Evolutionary conservation across 2,797 vertebrate species (phyloP).

Genomic region (Hephaestus fuliginosus): DNA sequence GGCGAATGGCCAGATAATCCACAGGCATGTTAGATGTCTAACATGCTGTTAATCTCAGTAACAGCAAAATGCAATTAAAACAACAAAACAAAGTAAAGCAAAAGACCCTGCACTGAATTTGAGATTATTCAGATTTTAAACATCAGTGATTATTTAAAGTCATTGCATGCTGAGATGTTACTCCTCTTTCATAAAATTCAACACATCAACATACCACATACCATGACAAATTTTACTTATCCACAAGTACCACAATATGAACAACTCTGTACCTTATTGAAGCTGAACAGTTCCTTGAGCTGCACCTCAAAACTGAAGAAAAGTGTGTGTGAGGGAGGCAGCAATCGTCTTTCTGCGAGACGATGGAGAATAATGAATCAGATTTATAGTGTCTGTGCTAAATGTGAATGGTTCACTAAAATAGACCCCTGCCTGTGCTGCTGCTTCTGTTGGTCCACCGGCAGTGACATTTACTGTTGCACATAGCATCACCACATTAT

Average conservation of each 20-base stretch:
- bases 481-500: slow-evolving; percentile 63
- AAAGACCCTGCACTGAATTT: neutral
- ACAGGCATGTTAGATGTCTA: slow-evolving; percentile 61
- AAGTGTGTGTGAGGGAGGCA: slow-evolving; percentile 34
- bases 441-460: slow-evolving; percentile 41
- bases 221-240: neutral
- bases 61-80: slow-evolving; percentile 6
- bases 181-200: neutral
- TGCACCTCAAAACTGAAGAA: slow-evolving; percentile 62
- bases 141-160: neutral
- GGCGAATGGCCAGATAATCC: slow-evolving; percentile 69
- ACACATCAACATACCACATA: neutral
- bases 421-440: slow-evolving; percentile 69
- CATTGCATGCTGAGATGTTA: slow-evolving; percentile 3
- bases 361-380: slow-evolving; percentile 68
- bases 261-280: slow-evolving; percentile 38
- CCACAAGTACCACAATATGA: slow-evolving; percentile 14
- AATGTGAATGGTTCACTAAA: slow-evolving; percentile 76
- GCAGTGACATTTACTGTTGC: slow-evolving; percentile 68
- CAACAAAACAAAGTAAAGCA: neutral
- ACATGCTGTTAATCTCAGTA: slow-evolving; percentile 31
- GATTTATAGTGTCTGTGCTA: slow-evolving; percentile 81
- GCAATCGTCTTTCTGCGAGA: slow-evolving; percentile 57
- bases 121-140: neutral
- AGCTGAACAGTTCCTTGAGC: slow-evolving; percentile 42